Base-by-base conservation (phyloP, 2,888 invertebrate genomes). In the Thysanoteuthis rhombus region DNA sequence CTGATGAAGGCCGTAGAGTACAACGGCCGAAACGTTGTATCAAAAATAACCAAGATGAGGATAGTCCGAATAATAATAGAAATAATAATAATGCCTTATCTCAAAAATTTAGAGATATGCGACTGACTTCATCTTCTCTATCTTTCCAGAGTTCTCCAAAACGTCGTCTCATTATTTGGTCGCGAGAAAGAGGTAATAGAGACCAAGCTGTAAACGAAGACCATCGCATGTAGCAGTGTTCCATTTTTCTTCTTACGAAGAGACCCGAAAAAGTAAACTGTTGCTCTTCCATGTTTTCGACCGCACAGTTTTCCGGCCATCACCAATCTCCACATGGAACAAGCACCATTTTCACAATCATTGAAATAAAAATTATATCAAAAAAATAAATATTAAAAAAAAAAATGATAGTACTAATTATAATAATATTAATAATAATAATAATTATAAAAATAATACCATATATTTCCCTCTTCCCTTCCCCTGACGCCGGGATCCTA, bases 131-230 rank as follows among this genome's bases (percentile, higher is more conserved):
- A 12, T 45, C 19, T 52, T 25, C 32, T 40, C 32, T 45, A 0
- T 91, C n/a, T 91, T 91, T 91, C 5, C 91, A 91, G 91, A 42
- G 91, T 91, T 28, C 42, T 91, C 32, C 42, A 91, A 28, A 91
- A 91, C 32, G 91, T 91, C 16, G 91, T 91, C 16, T 91, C 91
- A 4, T 45, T 91, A 22, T 91, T 91, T 40, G 91, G 91, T 45
- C 40, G 45, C 32, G 91, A 91, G n/a, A 40, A 40, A 28, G 91
- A 91, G 32, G 19, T 91, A n/a, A 91, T 42, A 32, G 45, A 42
- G 42, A 91, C 91, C 0, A 91, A 91, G 32, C 91, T 91, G 45
- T 91, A 45, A 91, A 12, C n/a, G 19, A 75, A 16, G n/a, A 75
- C 3, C 3, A 3, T 25, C n/a, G n/a, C 19, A 12, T 36, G 12